Conservation (phyloP, 2,888 invertebrate species). For the Apotomis turbidana region DNA sequence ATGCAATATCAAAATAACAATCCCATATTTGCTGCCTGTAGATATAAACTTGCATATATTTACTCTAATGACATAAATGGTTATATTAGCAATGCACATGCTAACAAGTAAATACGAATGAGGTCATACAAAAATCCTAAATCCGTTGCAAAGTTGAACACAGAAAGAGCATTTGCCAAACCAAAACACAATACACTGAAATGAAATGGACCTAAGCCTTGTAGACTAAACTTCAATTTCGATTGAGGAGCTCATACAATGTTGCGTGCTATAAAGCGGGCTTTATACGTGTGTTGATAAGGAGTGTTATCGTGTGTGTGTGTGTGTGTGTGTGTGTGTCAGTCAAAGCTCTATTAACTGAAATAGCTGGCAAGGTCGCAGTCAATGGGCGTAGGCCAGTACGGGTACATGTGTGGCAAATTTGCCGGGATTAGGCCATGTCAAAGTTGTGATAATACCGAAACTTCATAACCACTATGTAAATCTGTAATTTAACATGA, state of each 20-base stretch:
- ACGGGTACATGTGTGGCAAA: constrained; percentile 10
- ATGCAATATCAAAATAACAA: no score
- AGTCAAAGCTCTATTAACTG: constrained; percentile 32
- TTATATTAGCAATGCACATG: constrained; percentile 11
- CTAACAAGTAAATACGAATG: constrained; percentile 18
- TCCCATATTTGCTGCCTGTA: no score
- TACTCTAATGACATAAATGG: neutral
- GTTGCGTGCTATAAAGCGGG: neutral
- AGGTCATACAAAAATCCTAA: constrained; percentile 18
- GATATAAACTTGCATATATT: no score
- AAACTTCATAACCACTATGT: no score
- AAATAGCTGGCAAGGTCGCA: constrained; percentile 40
- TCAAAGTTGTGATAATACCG: neutral
- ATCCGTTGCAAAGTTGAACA: constrained; percentile 30
- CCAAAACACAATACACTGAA: neutral
- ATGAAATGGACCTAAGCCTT: constrained; percentile 1
- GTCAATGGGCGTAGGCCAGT: constrained; percentile 38
- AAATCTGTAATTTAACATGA: no score
- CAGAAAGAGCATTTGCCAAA: neutral
- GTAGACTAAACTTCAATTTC: constrained; percentile 12
- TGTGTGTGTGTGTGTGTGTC: neutral
- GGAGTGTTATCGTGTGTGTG: constrained; percentile 1
- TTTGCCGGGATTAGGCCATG: neutral
- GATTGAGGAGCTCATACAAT: neutral
- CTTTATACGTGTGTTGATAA: constrained; percentile 7